phyloP scores from a whole-genome alignment of 2,797 vertebrate genomes.

The Echeneis naucrates region DNA sequence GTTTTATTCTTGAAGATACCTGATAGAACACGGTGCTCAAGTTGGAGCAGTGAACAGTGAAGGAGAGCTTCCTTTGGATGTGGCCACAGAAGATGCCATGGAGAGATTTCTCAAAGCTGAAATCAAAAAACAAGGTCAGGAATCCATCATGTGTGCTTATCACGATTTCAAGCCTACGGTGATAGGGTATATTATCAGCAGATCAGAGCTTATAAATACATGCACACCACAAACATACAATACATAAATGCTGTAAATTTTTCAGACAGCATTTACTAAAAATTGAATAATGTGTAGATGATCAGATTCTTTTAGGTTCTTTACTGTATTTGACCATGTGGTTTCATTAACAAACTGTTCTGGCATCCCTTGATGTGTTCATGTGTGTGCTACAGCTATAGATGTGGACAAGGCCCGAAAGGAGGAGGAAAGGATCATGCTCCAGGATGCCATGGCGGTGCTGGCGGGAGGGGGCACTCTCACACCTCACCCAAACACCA shows the following conservation, averaged over 20 bases:
- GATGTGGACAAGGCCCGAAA: constrained; percentile 86
- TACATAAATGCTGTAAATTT: neutral
- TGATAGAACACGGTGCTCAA: constrained; percentile 81
- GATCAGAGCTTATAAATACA: too few species aligned
- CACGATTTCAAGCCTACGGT: neutral
- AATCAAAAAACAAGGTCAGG: constrained; percentile 88
- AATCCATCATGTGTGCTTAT: neutral
- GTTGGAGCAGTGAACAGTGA: constrained; percentile 90
- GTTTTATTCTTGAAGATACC: constrained; percentile 60
- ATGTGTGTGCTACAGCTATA: constrained; percentile 75
- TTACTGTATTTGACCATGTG: neutral
- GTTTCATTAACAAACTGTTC: constrained; percentile 6
- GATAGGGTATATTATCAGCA: neutral
- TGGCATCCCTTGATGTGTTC: neutral
- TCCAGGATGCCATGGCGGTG: constrained; percentile 83
- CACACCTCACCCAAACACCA: constrained; percentile 86
- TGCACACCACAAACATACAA: too few species aligned
- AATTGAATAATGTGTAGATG: neutral
- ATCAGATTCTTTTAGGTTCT: neutral
- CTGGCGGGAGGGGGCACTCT: constrained; percentile 79
- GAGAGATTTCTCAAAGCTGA: constrained; percentile 86
- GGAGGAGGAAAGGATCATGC: constrained; percentile 89
- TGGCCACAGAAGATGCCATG: constrained; percentile 88
- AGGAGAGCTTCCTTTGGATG: constrained; percentile 88
- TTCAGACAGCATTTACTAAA: neutral